A percentile compares a stretch with the other conserved stretches of the same genome.
Conservation (phyloP, 2,888 invertebrate species). For the Sycophila texana region DNA sequence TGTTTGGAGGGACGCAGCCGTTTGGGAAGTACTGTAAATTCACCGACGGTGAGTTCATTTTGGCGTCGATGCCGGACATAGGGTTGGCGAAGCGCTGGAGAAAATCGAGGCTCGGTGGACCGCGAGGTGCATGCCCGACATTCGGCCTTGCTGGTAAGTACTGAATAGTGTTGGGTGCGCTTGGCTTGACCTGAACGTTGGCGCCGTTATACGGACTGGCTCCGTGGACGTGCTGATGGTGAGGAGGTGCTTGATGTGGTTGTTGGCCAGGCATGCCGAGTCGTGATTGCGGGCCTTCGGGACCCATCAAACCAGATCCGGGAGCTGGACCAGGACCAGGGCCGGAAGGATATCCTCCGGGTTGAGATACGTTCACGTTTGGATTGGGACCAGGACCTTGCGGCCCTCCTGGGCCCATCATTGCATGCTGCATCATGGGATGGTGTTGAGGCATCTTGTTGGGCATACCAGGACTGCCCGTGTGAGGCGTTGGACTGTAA, state of each 20-base stretch:
- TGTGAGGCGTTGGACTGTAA: conserved; percentile 72
- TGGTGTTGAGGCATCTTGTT: conserved; percentile 69
- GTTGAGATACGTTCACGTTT: conserved; percentile 47
- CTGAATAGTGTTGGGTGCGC: conserved; percentile 98
- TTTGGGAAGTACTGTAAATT: conserved; percentile 86
- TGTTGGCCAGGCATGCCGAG: conserved; percentile 62
- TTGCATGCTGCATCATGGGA: conserved; percentile 71
- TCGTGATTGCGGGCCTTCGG: conserved; percentile 77
- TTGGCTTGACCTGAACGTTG: conserved; percentile 93
- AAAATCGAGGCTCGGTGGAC: conserved; percentile 93
- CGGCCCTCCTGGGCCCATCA: conserved; percentile 71
- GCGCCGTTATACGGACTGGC: conserved; percentile 83
- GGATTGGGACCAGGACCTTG: conserved; percentile 75
- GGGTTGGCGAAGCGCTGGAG: conserved; percentile 92
- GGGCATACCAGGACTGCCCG: conserved; percentile 71
- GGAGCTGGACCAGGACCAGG: conserved; percentile 76
- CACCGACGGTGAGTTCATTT: conserved; percentile 80
- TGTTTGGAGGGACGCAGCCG: conserved; percentile 77
- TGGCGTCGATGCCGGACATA: conserved; percentile 79
- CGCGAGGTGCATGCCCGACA: conserved; percentile 84
- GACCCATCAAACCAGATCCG: conserved; percentile 68
- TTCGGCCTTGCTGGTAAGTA: conserved; percentile 97
- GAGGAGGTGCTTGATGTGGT: conserved; percentile 56
- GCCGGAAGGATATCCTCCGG: conserved; percentile 74
- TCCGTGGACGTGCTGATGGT: conserved; percentile 64